phyloP scores from a whole-genome alignment of 1,140 invertebrate species.

The Eupeodes corollae region DNA sequence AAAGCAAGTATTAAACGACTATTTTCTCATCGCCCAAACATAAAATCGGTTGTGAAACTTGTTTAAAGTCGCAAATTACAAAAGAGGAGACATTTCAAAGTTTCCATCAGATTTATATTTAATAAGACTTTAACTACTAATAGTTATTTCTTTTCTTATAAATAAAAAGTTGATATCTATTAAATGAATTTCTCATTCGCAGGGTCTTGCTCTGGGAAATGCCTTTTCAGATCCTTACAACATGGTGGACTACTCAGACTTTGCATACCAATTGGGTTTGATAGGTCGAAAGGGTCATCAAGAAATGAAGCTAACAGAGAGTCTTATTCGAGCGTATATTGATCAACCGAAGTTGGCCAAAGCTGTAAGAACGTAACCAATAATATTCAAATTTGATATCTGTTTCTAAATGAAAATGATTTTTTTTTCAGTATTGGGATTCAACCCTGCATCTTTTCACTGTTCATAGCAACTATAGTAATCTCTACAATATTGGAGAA shows the following conservation, averaged over 20 bases:
- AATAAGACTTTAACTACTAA: too few species aligned
- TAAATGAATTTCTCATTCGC: neutral
- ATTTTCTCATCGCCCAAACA: too few species aligned
- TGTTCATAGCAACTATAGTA: neutral
- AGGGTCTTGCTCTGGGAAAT: conserved; percentile 52
- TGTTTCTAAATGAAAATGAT: too few species aligned
- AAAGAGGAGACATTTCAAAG: too few species aligned
- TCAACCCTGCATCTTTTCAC: neutral
- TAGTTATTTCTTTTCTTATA: too few species aligned
- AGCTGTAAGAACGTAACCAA: neutral
- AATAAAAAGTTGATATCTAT: too few species aligned
- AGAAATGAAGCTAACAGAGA: conserved; percentile 17
- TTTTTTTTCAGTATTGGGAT: conserved; percentile 5
- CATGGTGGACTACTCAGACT: conserved; percentile 52
- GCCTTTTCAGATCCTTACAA: conserved; percentile 52
- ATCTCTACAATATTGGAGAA: conserved; percentile 1
- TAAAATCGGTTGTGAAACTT: too few species aligned
- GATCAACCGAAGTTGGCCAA: neutral
- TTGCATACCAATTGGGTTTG: conserved; percentile 52
- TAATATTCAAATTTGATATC: too few species aligned
- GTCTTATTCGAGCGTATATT: neutral
- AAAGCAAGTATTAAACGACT: too few species aligned
- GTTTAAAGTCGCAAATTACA: too few species aligned
- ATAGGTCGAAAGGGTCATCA: conserved; percentile 41
- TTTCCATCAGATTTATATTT: too few species aligned